phyloP scores from a whole-genome alignment of 2,113 vertebrate genomes.

The Zosterops lateralis region DNA sequence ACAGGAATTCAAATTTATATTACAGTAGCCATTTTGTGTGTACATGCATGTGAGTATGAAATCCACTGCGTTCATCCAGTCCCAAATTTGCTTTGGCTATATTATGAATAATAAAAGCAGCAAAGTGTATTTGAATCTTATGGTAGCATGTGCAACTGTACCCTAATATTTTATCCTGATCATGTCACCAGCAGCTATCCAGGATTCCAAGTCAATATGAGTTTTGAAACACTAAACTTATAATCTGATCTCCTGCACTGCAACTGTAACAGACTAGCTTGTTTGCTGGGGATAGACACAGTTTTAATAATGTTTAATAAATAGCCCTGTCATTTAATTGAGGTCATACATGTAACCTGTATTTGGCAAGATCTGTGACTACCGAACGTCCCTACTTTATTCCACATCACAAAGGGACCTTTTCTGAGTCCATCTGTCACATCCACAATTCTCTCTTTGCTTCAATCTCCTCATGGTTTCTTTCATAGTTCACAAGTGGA shows the following conservation, averaged over 20 bases:
- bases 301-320: background rate
- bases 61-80: background rate
- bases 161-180: background rate
- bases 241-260: background rate
- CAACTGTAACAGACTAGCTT: background rate
- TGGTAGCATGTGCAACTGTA: background rate
- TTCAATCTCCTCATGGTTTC: background rate
- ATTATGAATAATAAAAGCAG: background rate
- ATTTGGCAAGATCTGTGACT: background rate
- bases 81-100: background rate
- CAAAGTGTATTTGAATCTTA: background rate
- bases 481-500: background rate
- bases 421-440: background rate
- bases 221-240: background rate
- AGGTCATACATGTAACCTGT: background rate
- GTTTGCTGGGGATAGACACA: background rate
- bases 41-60: background rate
- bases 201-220: background rate
- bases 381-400: background rate
- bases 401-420: background rate
- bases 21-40: background rate
- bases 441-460: background rate
- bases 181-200: background rate
- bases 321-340: background rate
- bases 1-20: background rate